Percentiles rank a stretch among this genome's conserved stretches.
These are phyloP conservation scores for Diloba caeruleocephala DNA, from an alignment of 2,888 invertebrate species.

Conservation along the genomic window DNA sequence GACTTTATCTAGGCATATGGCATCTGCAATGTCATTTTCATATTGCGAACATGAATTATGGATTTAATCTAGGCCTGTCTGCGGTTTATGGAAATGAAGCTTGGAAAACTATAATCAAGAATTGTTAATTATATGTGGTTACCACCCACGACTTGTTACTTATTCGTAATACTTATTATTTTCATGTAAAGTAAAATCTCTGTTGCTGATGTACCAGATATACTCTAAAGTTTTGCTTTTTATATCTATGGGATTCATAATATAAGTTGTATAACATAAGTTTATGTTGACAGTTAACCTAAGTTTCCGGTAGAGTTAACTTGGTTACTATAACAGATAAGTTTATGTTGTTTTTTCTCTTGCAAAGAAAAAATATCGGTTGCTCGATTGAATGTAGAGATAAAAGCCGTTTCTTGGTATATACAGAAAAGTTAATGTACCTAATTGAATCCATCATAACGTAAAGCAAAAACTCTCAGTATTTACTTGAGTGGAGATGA, in stretches of 20 bases:
- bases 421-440: slow-evolving; percentile 7
- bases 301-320: slow-evolving; percentile 43
- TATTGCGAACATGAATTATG: slow-evolving; percentile 67
- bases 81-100: slow-evolving; percentile 75
- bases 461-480: slow-evolving; percentile 8
- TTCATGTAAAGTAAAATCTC: slow-evolving; percentile 33
- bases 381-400: slow-evolving; percentile 8
- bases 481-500: slow-evolving; percentile 17
- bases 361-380: slow-evolving; percentile 10
- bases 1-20: slow-evolving; percentile 69
- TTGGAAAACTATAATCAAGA: slow-evolving; percentile 69
- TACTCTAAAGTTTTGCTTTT: slow-evolving; percentile 15
- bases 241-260: slow-evolving; percentile 23
- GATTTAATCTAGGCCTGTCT: slow-evolving; percentile 71
- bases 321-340: slow-evolving; percentile 37
- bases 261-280: slow-evolving; percentile 29
- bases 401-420: slow-evolving; percentile 13
- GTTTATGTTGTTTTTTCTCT: slow-evolving; percentile 38
- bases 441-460: slow-evolving; percentile 12
- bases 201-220: slow-evolving; percentile 25
- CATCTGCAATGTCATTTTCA: slow-evolving; percentile 53
- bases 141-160: slow-evolving; percentile 70
- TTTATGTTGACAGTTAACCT: slow-evolving; percentile 36
- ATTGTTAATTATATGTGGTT: slow-evolving; percentile 68
- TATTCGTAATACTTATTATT: slow-evolving; percentile 45